phyloP scores from a whole-genome alignment of 2,797 vertebrate genomes.

The Macrochelys suwanniensis region DNA sequence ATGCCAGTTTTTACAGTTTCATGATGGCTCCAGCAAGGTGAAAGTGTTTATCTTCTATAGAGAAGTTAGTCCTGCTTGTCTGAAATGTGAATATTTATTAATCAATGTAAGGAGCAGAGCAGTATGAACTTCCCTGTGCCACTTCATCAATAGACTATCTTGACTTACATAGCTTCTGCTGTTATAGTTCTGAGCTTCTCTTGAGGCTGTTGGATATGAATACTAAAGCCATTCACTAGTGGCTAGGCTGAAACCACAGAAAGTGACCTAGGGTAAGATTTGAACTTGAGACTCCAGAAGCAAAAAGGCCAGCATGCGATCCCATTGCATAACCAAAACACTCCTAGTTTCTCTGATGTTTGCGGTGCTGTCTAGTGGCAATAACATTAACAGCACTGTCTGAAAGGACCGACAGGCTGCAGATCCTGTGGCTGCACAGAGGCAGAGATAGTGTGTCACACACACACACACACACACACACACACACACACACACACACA shows the following conservation, averaged over 20 bases:
- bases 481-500: too few species aligned
- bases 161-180: not conserved
- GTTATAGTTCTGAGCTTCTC: too few species aligned
- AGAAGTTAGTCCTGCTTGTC: too few species aligned
- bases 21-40: not conserved
- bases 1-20: too few species aligned
- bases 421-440: too few species aligned
- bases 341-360: not conserved
- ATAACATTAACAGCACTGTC: not conserved
- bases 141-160: not conserved
- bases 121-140: not conserved
- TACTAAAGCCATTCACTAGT: not conserved
- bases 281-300: not conserved
- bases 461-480: too few species aligned
- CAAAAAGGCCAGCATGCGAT: not conserved
- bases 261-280: too few species aligned
- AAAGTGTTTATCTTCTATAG: not conserved
- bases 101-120: not conserved
- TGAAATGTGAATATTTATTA: not conserved
- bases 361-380: not conserved
- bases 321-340: not conserved
- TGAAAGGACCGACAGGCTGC: not conserved
- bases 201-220: not conserved
- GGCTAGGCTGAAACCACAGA: not conserved
- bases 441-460: too few species aligned